Evolutionary conservation across 2,888 invertebrate genomes (phyloP), one percentile per base, ranked within the genome.

Genomic region (Pyrocoelia pectoralis): DNA sequence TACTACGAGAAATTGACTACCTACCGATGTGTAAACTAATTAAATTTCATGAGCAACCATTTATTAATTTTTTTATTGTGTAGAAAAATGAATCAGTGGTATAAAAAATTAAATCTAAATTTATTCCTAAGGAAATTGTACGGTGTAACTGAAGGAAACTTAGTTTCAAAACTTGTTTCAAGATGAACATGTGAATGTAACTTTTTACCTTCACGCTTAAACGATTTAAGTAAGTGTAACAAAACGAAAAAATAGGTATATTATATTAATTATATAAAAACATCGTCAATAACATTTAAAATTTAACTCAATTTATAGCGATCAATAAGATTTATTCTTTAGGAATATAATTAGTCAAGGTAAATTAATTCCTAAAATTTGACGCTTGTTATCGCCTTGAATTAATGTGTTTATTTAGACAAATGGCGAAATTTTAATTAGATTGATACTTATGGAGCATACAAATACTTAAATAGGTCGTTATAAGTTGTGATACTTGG

Each of bases 201-300:
- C 8, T 33, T 33, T n/a, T 33, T 33, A 43, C 41, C 41, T 43
- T 43, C 41, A 43, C 41, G 41, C 6, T 43, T 38, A 38, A 38
- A 38, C 10, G 15, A 15, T 13, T 13, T 3, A 15, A 43, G 41
- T 43, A 15, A 5, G 8, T 43, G 41, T 15, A 43, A 43, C 13
- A 15, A 43, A 43, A 15, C 15, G 13, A 14, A 10, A 33, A n/a
- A 33, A 33, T 4, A 33, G 8, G 33, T 33, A 33, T 33, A 33
- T 33, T 3, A 5, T n/a, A 33, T 33, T 33, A 33, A 33, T 33
- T 8, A 33, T n/a, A n/a, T n/a, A n/a, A 33, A n/a, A n/a, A 3
- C 33, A 6, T 33, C 9, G 10, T 33, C n/a, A n/a, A n/a, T n/a
- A n/a, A n/a, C n/a, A n/a, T n/a, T n/a, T n/a, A n/a, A n/a, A n/a